Evolutionary conservation across 2,888 invertebrate species (phyloP), one percentile per base, ranked within the genome.

Genomic region (Cremastinae sp.): DNA sequence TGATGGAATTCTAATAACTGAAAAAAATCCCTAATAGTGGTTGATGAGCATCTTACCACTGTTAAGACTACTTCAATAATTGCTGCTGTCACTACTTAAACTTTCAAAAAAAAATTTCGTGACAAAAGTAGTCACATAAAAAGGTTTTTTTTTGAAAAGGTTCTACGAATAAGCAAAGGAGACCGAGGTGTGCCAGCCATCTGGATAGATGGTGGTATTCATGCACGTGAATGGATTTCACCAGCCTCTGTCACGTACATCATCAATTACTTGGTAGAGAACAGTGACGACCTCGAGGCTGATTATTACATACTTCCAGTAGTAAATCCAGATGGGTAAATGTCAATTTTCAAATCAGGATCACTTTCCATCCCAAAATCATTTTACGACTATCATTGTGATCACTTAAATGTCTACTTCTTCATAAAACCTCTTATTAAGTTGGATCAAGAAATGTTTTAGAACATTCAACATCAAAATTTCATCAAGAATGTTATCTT

Each of bases 211-310:
- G 94, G 93, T 0, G 94, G 96, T 16, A 96, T 96, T 80, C 97
- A 97, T 84, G 95, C 96, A 0, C 92, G 98, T 18, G 98, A 98
- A 91, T 98, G 96, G 96, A 95, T 96, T 83, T 94, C 95, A 49
- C 94, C 95, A 0, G 95, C 96, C 0, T 92, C 94, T 0, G 95
- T 95, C 1, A 94, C 96, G 0, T 96, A 93, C 87, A 91, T 96
- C 43, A 93, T 96, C 14, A 93, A 96, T 84, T 91, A 93, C 74
- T 89, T 96, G 58, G 93, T 93, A 1, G 93, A 94, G 81, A 94
- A 93, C 81, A 94, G 93, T 88, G 92, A 95, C 2, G 92, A 92
- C 79, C 92, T 95, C 0, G 91, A 92, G 0, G 92, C 91, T 34
- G 93, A 97, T 84, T 95, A 94, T 84, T 94, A 94, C 85, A 93